Percentiles rank a stretch among this genome's conserved stretches.
Conservation (phyloP, 2,797 vertebrate species). For the Pseudochaenichthys georgianus region DNA sequence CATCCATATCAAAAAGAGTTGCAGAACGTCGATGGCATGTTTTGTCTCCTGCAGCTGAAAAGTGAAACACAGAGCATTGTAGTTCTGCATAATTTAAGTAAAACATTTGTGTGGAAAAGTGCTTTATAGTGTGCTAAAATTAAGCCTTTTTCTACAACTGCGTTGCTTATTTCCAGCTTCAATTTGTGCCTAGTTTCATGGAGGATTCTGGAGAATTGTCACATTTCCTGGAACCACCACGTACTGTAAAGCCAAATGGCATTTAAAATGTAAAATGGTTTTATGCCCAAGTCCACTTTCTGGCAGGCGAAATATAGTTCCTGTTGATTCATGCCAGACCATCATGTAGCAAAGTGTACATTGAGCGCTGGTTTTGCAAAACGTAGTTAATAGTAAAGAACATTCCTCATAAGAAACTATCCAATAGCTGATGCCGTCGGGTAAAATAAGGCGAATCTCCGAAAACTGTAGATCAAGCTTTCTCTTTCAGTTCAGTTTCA, state of each 20-base stretch:
- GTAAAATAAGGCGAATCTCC: constrained; percentile 13
- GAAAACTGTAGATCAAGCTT: background rate
- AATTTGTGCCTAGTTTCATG: background rate
- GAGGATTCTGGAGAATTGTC: background rate
- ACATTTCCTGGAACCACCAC: background rate
- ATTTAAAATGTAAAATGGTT: background rate
- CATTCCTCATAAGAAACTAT: background rate
- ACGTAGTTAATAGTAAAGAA: background rate
- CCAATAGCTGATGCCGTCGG: background rate
- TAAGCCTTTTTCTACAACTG: background rate
- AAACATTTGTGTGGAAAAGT: background rate
- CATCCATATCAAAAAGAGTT: constrained; percentile 13
- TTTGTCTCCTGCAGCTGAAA: background rate
- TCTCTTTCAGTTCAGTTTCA: constrained; percentile 29
- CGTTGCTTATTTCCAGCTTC: background rate
- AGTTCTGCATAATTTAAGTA: background rate
- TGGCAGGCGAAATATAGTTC: background rate
- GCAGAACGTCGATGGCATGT: background rate
- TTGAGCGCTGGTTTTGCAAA: background rate
- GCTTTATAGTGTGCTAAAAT: background rate
- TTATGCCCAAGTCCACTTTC: background rate
- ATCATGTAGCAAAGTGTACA: background rate
- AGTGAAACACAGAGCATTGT: background rate
- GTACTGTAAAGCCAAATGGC: background rate
- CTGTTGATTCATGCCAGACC: background rate